Conservation (phyloP, 1,140 invertebrate genomes). For the Drosophila lacteicornis region DNA sequence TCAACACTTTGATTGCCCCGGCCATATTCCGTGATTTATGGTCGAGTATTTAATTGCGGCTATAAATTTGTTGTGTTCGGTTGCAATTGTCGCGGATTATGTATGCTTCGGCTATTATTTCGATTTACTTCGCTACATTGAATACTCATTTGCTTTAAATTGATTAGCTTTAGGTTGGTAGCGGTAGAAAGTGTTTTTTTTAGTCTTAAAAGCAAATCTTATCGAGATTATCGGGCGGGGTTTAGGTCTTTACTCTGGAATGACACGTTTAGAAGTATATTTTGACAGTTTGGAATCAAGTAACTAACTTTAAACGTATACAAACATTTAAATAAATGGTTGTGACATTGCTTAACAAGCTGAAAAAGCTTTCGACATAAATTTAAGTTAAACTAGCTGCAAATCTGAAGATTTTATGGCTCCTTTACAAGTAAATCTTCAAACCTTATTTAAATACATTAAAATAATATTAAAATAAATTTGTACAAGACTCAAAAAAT, state of each 20-base stretch:
- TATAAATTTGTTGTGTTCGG: conserved; percentile 65
- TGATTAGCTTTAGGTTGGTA: conserved; percentile 9
- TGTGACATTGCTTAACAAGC: neutral
- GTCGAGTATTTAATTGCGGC: conserved; percentile 56
- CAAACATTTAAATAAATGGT: neutral
- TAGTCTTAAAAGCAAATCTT: neutral
- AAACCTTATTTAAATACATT: neutral
- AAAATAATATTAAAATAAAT: neutral
- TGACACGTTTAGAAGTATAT: neutral
- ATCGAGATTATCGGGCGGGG: neutral
- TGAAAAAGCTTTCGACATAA: neutral
- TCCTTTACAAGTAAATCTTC: too few relatives aligned
- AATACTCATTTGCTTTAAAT: conserved; percentile 27
- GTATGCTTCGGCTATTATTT: conserved; percentile 43
- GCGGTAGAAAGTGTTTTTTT: neutral
- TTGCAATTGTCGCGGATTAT: conserved; percentile 67
- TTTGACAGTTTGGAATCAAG: neutral
- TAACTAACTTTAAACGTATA: neutral
- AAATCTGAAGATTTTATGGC: neutral
- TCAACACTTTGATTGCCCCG: conserved; percentile 58
- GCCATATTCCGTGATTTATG: conserved; percentile 67
- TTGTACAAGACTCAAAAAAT: neutral
- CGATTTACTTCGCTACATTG: conserved; percentile 21
- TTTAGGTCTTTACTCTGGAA: too few relatives aligned
- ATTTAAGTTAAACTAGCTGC: neutral